phyloP scores from a whole-genome alignment of 2,797 vertebrate species.

The Macropus fuliginosus region DNA sequence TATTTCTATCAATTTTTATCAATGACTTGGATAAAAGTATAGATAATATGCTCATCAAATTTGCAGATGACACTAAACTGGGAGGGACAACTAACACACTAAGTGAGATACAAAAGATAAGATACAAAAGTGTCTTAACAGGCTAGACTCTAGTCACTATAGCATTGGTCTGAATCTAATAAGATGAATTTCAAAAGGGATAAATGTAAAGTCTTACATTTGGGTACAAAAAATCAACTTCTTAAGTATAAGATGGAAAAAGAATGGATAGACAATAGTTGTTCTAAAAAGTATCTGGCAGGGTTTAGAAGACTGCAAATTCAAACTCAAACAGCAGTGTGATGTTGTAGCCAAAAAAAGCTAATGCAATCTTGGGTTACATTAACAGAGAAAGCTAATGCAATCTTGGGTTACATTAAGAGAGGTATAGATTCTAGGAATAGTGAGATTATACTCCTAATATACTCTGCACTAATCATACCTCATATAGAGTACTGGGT shows the following conservation, averaged over 20 bases:
- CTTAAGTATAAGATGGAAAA: neutral
- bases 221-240: neutral
- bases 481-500: neutral
- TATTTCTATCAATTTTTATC: neutral
- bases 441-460: neutral
- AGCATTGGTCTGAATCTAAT: neutral
- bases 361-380: neutral
- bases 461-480: neutral
- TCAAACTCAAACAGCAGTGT: neutral
- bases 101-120: neutral
- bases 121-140: neutral
- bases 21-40: neutral
- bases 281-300: neutral
- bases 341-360: neutral
- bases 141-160: neutral
- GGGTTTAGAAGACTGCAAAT: neutral
- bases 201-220: neutral
- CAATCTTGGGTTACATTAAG: neutral
- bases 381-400: too few relatives aligned
- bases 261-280: neutral
- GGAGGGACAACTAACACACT: neutral
- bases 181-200: neutral
- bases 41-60: neutral
- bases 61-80: neutral
- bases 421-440: neutral